Evolutionary conservation across 2,888 invertebrate species (phyloP).

Genomic region (Periphyllus acericola): DNA sequence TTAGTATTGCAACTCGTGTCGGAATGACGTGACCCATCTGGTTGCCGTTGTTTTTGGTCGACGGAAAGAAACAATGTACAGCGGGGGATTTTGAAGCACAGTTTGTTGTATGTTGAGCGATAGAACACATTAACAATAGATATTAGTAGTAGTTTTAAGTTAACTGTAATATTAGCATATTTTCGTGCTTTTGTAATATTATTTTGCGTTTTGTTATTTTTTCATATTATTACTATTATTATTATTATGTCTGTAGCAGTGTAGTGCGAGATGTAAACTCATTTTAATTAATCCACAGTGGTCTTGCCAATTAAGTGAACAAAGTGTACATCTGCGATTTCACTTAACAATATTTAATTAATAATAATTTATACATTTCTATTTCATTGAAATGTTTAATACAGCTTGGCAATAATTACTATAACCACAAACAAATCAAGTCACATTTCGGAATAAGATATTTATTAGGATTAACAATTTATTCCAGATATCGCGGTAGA

Average conservation of each 20-base stretch:
- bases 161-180: too few relatives aligned
- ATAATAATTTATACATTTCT: not conserved
- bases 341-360: not conserved
- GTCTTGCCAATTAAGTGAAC: not conserved
- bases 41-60: not conserved
- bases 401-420: too few relatives aligned
- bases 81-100: not conserved
- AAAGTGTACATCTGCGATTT: not conserved
- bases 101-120: not conserved
- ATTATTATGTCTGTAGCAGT: slow-evolving; percentile 13
- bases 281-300: not conserved
- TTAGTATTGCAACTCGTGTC: not conserved
- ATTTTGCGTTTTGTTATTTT: too few relatives aligned
- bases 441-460: too few relatives aligned
- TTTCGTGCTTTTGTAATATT: not conserved
- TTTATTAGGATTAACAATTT: too few relatives aligned
- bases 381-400: not conserved
- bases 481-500: too few relatives aligned
- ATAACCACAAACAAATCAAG: too few relatives aligned
- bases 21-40: not conserved
- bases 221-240: not conserved
- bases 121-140: slow-evolving; percentile 34
- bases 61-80: not conserved
- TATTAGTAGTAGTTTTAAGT: slow-evolving; percentile 14
- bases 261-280: slow-evolving; percentile 6